Evolutionary conservation across 1,140 invertebrate genomes (phyloP), one percentile per base, ranked within the genome.

Genomic region (Calliopsis andreniformis): DNA sequence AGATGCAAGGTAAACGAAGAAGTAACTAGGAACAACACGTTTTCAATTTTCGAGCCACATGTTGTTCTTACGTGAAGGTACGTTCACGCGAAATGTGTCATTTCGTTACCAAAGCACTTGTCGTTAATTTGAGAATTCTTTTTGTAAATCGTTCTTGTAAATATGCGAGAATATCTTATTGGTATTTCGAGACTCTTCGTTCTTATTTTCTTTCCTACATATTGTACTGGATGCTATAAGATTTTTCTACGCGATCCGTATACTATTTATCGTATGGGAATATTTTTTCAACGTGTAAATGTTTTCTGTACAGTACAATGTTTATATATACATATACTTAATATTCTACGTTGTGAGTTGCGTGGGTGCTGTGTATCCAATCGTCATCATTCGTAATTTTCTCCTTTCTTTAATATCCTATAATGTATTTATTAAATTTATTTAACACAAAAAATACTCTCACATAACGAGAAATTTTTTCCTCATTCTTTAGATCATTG

Each of bases 101-200:
- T 83, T 63, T 76, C 56, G 49, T 79, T 84, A 70, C 82, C 77
- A 82, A 84, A 84, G 80, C 64, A 72, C 61, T 80, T 49, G 70
- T 67, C 55, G 59, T 82, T 53, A 58, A 71, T 63, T 42, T 18
- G 49, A 73, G 43, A 43, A 39, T 3, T 39, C 35, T 39, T 39
- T 10, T 39, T 39, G 59, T 80, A 59, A 32, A 30, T 82, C 73
- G 42, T 81, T 76, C 47, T n/a, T 81, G 80, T 82, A 82, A 67
- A 82, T 82, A 82, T 28, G 53, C 63, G 70, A 62, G 66, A 42
- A 20, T 28, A 16, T 56, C 10, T 7, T 67, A 30, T 47, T 32
- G 53, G 25, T 47, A 76, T 62, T 69, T 56, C 64, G 73, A 68
- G 51, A 43, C 30, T 10, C 53, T 10, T 68, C 18, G 20, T 16